A percentile compares a stretch with the other conserved stretches of the same genome.
Conservation (phyloP, 2,888 invertebrate genomes). For the Globia sparganii region DNA sequence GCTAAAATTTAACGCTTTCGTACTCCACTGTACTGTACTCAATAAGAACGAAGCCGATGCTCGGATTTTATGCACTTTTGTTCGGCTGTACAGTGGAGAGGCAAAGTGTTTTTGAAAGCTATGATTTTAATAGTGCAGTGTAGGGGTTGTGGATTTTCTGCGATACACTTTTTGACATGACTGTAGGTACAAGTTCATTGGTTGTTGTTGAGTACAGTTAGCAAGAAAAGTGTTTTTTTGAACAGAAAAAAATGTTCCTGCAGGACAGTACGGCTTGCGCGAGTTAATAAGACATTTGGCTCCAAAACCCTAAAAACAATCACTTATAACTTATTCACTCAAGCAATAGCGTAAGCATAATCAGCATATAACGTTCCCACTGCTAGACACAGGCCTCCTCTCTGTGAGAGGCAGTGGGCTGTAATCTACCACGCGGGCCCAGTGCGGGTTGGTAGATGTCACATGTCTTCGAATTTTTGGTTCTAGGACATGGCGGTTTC, state of each 20-base stretch:
- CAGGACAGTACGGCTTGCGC: background rate
- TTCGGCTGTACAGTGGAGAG: conserved; percentile 23
- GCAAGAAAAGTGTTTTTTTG: background rate
- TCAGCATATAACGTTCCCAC: no score
- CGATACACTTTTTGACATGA: conserved; percentile 6
- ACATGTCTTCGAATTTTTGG: no score
- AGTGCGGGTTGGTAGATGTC: no score
- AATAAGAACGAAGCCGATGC: conserved; percentile 41
- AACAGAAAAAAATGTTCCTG: background rate
- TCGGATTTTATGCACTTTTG: conserved; percentile 60
- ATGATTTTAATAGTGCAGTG: conserved; percentile 19
- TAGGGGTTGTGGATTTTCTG: background rate
- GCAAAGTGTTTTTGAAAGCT: conserved; percentile 32
- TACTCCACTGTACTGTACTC: conserved; percentile 73
- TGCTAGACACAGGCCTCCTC: no score
- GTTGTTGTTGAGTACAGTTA: background rate
- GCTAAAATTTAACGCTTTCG: conserved; percentile 75
- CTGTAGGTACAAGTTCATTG: background rate
- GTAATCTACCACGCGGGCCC: no score
- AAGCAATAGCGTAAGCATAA: no score
- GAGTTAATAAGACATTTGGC: background rate
- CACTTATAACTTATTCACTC: no score
- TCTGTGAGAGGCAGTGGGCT: no score
- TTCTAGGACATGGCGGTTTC: no score
- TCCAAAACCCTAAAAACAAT: background rate